Base-by-base conservation (phyloP, 1,140 invertebrate genomes). In the Drosophila kohkoa region DNA sequence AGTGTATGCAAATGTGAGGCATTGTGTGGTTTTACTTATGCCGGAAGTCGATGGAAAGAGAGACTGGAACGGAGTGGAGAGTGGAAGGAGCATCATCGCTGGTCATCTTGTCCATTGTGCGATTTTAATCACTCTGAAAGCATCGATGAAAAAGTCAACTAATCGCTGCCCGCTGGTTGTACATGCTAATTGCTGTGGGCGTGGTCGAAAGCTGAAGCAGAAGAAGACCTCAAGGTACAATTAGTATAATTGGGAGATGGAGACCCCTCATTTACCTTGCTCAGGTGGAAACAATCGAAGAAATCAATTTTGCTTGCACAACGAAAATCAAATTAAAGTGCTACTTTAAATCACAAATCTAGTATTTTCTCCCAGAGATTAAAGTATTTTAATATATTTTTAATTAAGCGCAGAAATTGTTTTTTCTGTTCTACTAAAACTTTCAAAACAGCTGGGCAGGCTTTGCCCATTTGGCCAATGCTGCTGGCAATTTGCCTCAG, bases 1-100 rank as follows among this genome's bases (percentile, higher is more conserved):
- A 86, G 82, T 86, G 82, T 79, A 86, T 86, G 82, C 82, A 86
- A 86, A 86, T 86, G 82, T 69, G 82, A 82, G 82, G 79, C 79
- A 87, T 87, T 86, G 82, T 86, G 82, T 87, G 82, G 82, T 81
- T 81, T 81, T 82, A 82, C 75, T 82, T 82, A 79, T 78, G 79
- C 82, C 82, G 82, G 82, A 86, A 82, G 79, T 25, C 20, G 20
- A 25, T 25, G 20, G 20, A 25, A 25, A 3, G 20, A 25, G 68
- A 54, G 49, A 28, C 60, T 3, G 30, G 11, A 16, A 15, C 13
- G 15, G 57, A 28, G 16, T 59, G 64, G 20, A 49, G 10, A 10
- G 30, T 35, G 55, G 66, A 58, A 46, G 48, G 32, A 57, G 15
- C 67, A 55, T 25, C 20, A 25, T 25, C 20, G 20, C 55, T 58